Evolutionary conservation across 1,140 invertebrate species (phyloP), one percentile per base, ranked within the genome.

Genomic region (Ceratina australensis): DNA sequence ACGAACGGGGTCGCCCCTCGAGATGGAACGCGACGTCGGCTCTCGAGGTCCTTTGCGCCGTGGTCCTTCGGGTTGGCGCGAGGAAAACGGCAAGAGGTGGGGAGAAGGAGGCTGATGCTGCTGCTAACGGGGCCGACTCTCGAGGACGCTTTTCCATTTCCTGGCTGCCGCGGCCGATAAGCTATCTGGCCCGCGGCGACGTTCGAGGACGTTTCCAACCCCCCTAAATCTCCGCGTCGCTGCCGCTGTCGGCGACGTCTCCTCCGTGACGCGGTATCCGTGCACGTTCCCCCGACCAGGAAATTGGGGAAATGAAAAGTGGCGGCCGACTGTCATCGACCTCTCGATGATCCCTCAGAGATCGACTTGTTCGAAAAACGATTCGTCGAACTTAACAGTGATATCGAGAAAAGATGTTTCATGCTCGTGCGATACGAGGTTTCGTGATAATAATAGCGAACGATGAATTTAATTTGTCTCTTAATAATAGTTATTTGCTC

Each of bases 261-360:
- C 42, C 50, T 28, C 42, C 24, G 24, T 67, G 65, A 67, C 65
- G 50, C 49, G 50, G 1, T 18, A 18, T 16, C 13, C n/a, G 20
- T 24, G 22, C 59, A 16, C 3, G 12, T 24, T 24, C 47, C 22
- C 8, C 64, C 16, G n/a, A 22, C 18, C 65, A 54, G 65, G 65
- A 67, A 67, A 67, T 67, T 67, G 65, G 65, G 65, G 65, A 67
- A 67, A 67, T 67, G 65, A 67, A 67, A 67, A 67, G 65, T 67
- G 50, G 63, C 63, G 63, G 3, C 18, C 20, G 13, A 2, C 42
- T 10, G n/a, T 20, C 20, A 15, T 65, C 63, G 47, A 64, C 61
- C 33, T 20, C 1, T 7, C 33, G 33, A 42, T 42, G 33, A 42
- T 42, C 33, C 33, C 33, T 10, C 5, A 10, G 33, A 10, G 10